phyloP scores from a whole-genome alignment of 2,113 vertebrate genomes.

The Apodemus sylvaticus region DNA sequence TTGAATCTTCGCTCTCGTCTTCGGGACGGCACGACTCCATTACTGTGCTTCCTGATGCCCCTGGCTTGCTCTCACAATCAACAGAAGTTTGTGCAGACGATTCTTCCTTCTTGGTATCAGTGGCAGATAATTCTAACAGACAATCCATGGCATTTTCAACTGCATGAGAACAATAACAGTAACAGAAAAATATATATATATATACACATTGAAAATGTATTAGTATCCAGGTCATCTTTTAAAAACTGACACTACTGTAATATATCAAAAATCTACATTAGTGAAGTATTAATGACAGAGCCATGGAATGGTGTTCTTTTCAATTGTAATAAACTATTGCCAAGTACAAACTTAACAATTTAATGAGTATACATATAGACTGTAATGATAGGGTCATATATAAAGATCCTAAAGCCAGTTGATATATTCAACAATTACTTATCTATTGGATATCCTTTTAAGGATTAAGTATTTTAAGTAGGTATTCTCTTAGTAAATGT shows the following conservation, averaged over 20 bases:
- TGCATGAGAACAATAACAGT: constrained; percentile 78
- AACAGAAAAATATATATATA: constrained; percentile 60
- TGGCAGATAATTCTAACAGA: constrained; percentile 92
- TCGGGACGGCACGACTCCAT: constrained; percentile 55
- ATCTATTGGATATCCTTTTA: not conserved
- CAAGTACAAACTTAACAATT: constrained; percentile 38
- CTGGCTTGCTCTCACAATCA: constrained; percentile 76
- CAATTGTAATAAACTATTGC: constrained; percentile 32
- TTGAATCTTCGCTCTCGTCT: constrained; percentile 65
- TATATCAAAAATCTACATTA: constrained; percentile 25
- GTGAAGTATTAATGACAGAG: constrained; percentile 1
- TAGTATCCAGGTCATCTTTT: constrained; percentile 14
- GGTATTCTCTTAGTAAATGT: constrained; percentile 15
- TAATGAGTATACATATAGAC: constrained; percentile 37
- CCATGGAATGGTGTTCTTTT: constrained; percentile 15
- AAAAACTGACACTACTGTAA: constrained; percentile 40
- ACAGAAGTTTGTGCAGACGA: constrained; percentile 79
- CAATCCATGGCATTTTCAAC: constrained; percentile 97
- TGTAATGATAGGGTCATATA: not conserved
- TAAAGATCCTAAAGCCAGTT: constrained; percentile 36
- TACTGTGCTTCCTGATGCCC: constrained; percentile 54
- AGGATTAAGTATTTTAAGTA: constrained; percentile 45
- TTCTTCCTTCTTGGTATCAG: constrained; percentile 86
- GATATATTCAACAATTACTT: constrained; percentile 43
- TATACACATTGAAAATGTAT: not conserved